Evolutionary conservation across 2,888 invertebrate species (phyloP), one percentile per base, ranked within the genome.

Genomic region (Cantharis rustica): DNA sequence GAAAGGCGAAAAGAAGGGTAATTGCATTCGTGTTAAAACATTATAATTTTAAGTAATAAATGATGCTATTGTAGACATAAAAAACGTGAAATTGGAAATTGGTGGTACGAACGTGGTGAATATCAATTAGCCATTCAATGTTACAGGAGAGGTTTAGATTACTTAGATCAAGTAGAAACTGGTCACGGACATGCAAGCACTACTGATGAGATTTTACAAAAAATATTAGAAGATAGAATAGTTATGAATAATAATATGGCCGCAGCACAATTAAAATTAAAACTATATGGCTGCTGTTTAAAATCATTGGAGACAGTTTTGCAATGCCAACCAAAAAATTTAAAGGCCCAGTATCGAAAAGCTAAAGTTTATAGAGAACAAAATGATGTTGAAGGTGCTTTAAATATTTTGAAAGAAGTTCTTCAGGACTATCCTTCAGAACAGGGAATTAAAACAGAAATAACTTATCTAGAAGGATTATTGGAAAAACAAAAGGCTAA

Each of bases 221-320:
- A 90, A 61, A 85, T 97, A 71, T 85, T 96, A 27, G 95, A 96
- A 72, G 95, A 96, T 84, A 89, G 96, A 79, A 89, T 97, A 71
- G 93, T 95, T 84, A 95, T 96, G 1, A 94, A 95, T 84, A 98
- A 98, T 86, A 98, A 98, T 86, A 92, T 98, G 90, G 97, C 97
- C 13, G 96, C 96, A 79, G 95, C 97, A 13, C 97, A 98, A 88
- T 91, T 98, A 81, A 97, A 96, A 90, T 93, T 95, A 61, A 93
- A 95, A 73, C 94, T 95, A 10, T 96, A 92, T 86, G 96, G 96
- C 82, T 94, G 95, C 10, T 97, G 97, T 7, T 89, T 97, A 20
- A 91, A 93, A 87, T 95, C 96, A 10, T 93, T 97, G 26, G 94
- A 95, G 71, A 91, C 93, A 85, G 98, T 98, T 2, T 89, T 98